Base-by-base conservation (phyloP, 2,113 vertebrate genomes). In the Agelaius phoeniceus region DNA sequence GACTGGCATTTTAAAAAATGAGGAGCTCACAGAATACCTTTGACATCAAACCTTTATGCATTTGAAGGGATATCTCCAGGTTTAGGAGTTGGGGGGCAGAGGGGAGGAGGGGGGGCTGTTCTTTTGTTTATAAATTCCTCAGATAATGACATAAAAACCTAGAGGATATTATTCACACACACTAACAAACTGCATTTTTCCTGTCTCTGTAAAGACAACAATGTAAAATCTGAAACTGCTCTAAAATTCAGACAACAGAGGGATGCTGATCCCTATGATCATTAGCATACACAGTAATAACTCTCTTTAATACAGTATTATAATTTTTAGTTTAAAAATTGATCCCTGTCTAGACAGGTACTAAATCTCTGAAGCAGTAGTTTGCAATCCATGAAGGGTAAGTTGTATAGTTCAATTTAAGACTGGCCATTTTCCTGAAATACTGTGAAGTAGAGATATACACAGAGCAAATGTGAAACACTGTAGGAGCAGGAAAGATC, bases 281-380 rank as follows among this genome's bases (percentile, higher is more conserved):
- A 84, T 71, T 61, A 72, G 28, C 31, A 72, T 65, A 63, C 6
- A 57, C 12, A 49, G 13, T 46, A 89, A 89, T 68, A 65, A 69
- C 24, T 59, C 31, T 57, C 24, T 91, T 87, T 86, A 75, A 92
- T n/a, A 72, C 4, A 74, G 27, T n/a, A 48, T 71, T 51, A 33
- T n/a, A 76, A 52, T n/a, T 84, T 96, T 84, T 88, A 72, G 73
- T 89, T 90, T n/a, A 7, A 77, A 80, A 83, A 58, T 22, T 16
- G 41, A 92, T 78, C 61, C 37, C 49, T 84, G 57, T 90, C 73
- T 92, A 89, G 80, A 75, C n/a, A 35, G 9, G 14, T 17, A 27
- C 54, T 68, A 68, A 82, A 86, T 75, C 68, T 90, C 68, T 72
- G n/a, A 72, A 72, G 44, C 43, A 68, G 44, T 11, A 48, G 35